These are phyloP conservation scores for Adineta ricciae DNA, from an alignment of 2,888 invertebrate species.

Conservation along the genomic window DNA sequence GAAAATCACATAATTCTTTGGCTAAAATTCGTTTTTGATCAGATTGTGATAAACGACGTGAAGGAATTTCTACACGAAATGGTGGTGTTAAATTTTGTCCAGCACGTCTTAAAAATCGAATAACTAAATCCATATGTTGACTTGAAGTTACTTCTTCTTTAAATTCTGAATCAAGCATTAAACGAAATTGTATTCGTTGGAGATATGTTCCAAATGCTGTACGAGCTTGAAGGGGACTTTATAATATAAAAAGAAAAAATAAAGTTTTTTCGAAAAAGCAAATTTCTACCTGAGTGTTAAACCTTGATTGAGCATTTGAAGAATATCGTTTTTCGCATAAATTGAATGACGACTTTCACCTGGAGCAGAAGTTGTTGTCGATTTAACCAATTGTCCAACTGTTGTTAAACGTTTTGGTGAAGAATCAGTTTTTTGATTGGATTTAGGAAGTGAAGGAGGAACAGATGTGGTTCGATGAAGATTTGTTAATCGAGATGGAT, in stretches of 20 bases:
- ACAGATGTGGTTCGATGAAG: background rate
- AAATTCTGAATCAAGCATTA: slow-evolving; percentile 39
- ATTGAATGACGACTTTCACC: background rate
- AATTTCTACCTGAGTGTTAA: background rate
- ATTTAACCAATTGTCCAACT: slow-evolving; percentile 13
- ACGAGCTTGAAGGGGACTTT: slow-evolving; percentile 48
- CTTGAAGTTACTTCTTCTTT: slow-evolving; percentile 46
- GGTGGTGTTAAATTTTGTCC: slow-evolving; percentile 48
- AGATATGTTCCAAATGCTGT: slow-evolving; percentile 49
- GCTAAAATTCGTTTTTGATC: slow-evolving; percentile 47
- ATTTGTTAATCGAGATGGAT: background rate
- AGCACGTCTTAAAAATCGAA: slow-evolving; percentile 48
- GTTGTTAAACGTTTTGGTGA: background rate
- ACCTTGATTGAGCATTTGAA: background rate
- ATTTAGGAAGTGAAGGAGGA: background rate
- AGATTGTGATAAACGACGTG: slow-evolving; percentile 43
- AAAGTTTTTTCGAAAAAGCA: too few relatives aligned
- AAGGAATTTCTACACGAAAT: slow-evolving; percentile 46
- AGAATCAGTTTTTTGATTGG: background rate
- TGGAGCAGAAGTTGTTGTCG: background rate
- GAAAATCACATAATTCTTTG: slow-evolving; percentile 48
- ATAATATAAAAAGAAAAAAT: slow-evolving; percentile 33
- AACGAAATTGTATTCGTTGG: slow-evolving; percentile 45
- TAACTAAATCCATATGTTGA: slow-evolving; percentile 50
- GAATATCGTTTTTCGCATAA: slow-evolving; percentile 19